phyloP scores from a whole-genome alignment of 1,140 invertebrate species.

The Ips typographus region DNA sequence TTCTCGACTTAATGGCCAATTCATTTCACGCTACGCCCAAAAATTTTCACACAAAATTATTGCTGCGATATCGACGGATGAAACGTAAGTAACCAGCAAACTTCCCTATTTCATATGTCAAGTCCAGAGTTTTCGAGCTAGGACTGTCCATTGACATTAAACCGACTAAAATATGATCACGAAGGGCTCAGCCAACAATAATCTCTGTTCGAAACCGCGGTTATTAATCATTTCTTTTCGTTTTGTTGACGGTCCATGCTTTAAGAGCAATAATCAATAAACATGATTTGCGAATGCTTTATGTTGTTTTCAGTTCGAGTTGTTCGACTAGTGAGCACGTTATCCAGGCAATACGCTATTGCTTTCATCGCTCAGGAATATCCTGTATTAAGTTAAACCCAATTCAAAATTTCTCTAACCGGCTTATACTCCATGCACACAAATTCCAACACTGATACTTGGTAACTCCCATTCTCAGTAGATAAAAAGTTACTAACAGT shows the following conservation, averaged over 20 bases:
- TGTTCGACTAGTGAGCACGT: no score
- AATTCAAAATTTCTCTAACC: no score
- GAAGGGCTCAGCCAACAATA: conserved; percentile 14
- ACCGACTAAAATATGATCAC: conserved; percentile 17
- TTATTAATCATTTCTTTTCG: conserved; percentile 20
- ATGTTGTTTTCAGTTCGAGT: conserved; percentile 7
- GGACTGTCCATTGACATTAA: conserved; percentile 10
- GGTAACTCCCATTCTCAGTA: no score
- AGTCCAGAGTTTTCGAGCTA: conserved; percentile 2
- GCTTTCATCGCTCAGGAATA: no score
- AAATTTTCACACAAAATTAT: no score
- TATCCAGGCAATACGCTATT: no score
- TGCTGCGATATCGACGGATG: no score
- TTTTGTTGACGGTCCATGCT: conserved; percentile 15
- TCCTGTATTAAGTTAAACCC: no score
- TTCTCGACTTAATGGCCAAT: not conserved
- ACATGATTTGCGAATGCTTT: conserved; percentile 15
- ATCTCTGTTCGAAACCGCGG: conserved; percentile 12
- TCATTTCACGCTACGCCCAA: no score
- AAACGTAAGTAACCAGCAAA: not conserved
- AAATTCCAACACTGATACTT: no score
- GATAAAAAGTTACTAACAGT: no score
- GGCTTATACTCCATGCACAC: no score
- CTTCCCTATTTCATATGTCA: conserved; percentile 9
- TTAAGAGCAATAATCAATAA: conserved; percentile 13